A percentile compares a stretch with the other conserved stretches of the same genome.
These are phyloP conservation scores for Prietella phreatophila DNA, from an alignment of 2,113 vertebrate species.

Conservation along the genomic window DNA sequence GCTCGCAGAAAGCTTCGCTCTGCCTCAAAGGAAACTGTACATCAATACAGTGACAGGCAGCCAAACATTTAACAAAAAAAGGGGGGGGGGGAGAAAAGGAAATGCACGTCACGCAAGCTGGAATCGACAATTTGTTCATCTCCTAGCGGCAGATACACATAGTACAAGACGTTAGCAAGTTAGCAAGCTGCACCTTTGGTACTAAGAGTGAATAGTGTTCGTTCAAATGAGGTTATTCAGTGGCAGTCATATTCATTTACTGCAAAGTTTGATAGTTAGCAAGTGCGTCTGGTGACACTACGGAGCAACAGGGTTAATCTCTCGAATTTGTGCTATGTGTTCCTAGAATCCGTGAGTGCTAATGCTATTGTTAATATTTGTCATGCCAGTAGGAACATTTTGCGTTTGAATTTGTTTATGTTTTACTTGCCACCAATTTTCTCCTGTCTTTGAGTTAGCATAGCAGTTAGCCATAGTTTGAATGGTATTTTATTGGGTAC, in stretches of 20 bases:
- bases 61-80: conserved; percentile 41
- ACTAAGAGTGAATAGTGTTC: neutral
- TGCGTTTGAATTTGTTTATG: neutral
- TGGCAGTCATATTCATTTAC: neutral
- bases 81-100: neutral
- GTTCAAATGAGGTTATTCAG: neutral
- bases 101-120: conserved; percentile 34
- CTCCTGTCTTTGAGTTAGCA: neutral
- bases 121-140: conserved; percentile 33
- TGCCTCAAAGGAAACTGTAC: conserved; percentile 56
- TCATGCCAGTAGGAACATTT: neutral
- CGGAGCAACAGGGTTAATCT: neutral
- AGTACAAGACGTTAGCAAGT: conserved; percentile 26
- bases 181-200: neutral
- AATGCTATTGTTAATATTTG: neutral
- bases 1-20: conserved; percentile 43
- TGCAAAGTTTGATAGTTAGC: neutral
- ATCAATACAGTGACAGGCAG: conserved; percentile 52
- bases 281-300: neutral
- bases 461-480: neutral
- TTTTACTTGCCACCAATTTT: neutral
- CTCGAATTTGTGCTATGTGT: neutral
- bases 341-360: neutral
- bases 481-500: neutral
- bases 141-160: conserved; percentile 44